Percentiles rank a stretch among this genome's conserved stretches.
Evolutionary conservation across 1,140 invertebrate species (phyloP).

Genomic region (Paracyclopina nana): DNA sequence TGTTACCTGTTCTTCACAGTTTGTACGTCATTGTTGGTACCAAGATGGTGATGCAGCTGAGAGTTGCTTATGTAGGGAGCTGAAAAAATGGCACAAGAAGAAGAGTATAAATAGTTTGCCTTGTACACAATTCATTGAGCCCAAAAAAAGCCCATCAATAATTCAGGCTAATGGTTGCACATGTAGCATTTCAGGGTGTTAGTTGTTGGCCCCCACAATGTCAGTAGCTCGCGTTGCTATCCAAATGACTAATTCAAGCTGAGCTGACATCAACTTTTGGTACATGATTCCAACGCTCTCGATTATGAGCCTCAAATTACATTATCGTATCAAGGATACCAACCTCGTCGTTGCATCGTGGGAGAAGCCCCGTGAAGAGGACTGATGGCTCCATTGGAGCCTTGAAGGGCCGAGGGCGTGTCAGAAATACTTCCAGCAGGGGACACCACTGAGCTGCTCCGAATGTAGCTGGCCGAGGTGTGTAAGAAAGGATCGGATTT

Average conservation of each 20-base stretch:
- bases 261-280: not conserved
- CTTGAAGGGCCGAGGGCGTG: not conserved
- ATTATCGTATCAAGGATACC: not conserved
- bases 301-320: not conserved
- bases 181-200: no score
- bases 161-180: no score
- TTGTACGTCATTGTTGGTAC: no score
- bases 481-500: constrained; percentile 3
- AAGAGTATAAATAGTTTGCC: no score
- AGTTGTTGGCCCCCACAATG: not conserved
- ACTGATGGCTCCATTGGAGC: not conserved
- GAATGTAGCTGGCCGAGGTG: not conserved
- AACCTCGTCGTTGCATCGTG: not conserved
- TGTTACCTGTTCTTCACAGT: no score
- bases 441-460: not conserved
- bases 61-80: no score
- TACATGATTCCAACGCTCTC: not conserved
- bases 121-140: no score
- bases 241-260: not conserved
- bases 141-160: no score
- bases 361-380: not conserved
- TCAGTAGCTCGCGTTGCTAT: not conserved
- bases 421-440: not conserved
- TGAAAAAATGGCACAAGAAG: no score
- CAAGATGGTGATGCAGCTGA: no score